Conservation (phyloP, 2,113 vertebrate species). For the Hemiscyllium ocellatum region DNA sequence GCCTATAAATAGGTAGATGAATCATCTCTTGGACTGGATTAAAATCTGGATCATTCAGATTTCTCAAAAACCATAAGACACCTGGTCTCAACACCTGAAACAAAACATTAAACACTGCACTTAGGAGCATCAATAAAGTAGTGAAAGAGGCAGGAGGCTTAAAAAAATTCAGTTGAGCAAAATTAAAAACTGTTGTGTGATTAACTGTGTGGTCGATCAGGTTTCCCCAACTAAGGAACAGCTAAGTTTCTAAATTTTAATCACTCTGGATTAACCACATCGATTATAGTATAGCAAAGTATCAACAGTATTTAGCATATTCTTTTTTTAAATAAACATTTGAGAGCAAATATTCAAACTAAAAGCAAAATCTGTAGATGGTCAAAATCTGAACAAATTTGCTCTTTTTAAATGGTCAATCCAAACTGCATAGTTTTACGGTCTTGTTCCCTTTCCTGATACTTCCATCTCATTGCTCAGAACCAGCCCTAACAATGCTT, state of each 20-base stretch:
- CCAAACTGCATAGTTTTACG: neutral
- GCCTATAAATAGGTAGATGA: conserved; percentile 88
- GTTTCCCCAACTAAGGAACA: neutral
- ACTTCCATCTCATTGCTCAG: neutral
- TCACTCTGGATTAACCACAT: neutral
- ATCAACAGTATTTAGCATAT: neutral
- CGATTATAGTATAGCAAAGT: neutral
- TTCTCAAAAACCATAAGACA: conserved; percentile 94
- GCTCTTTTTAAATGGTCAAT: neutral
- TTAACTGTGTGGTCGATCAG: neutral
- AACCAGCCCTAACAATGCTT: neutral
- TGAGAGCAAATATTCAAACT: neutral
- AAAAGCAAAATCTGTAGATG: too few species aligned
- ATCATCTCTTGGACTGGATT: conserved; percentile 98
- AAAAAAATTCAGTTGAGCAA: rapidly evolving
- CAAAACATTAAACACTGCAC: neutral
- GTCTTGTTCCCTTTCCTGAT: neutral
- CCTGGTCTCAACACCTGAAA: conserved; percentile 85
- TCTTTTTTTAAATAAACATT: neutral
- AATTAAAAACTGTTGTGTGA: neutral
- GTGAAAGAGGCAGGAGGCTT: conserved; percentile 10
- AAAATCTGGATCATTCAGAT: conserved; percentile 94
- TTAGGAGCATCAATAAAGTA: neutral
- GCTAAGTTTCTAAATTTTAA: neutral
- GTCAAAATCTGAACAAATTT: neutral